Base-by-base conservation (phyloP, 2,797 vertebrate species). In the Salmo trutta region DNA sequence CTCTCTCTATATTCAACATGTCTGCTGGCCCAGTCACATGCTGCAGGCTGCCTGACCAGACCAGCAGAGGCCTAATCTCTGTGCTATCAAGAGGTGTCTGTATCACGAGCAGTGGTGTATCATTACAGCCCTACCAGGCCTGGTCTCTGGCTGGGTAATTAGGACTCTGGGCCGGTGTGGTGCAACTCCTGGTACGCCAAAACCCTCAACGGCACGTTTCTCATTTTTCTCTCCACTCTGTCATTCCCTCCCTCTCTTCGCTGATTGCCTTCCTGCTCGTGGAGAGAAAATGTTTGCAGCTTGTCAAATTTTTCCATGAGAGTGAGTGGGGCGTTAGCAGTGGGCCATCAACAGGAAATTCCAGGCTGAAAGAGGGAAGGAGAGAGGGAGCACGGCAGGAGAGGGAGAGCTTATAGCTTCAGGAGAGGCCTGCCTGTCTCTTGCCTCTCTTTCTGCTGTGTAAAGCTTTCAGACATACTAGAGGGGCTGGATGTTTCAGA, bases 341-440 rank as follows among this genome's bases (percentile, higher is more conserved):
- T 87, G 77, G 88, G 87, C 92, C 87, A 88, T 93, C 90, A 91
- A 92, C 91, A 95, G 93, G 94, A 95, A 94, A 94, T 94, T 94
- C 93, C 93, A 92, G 79, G 80, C 85, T 83, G 8, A 66, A 74
- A 84, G 71, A 84, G 91, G 41, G 41, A 47, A 47, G 10, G 41
- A 47, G 41, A 87, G 89, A n/a, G 17, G 52, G 74, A 53, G 36
- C 36, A 7, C 1, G 7, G 8, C 36, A 41, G 36, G 36, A 41
- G 36, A 27, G 47, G 41, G 41, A 5, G 15, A 15, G 21, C 7
- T 10, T 21, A 27, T 8, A 19, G 16, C n/a, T 24, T 27, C 62
- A 3, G 7, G 62, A 65, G 62, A 66, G 65, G 29, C 15, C 29
- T 66, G 65, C 1, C 27, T 47, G 41, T 47, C 10, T 47, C 41